phyloP scores from a whole-genome alignment of 2,113 vertebrate genomes.

The Cololabis saira region DNA sequence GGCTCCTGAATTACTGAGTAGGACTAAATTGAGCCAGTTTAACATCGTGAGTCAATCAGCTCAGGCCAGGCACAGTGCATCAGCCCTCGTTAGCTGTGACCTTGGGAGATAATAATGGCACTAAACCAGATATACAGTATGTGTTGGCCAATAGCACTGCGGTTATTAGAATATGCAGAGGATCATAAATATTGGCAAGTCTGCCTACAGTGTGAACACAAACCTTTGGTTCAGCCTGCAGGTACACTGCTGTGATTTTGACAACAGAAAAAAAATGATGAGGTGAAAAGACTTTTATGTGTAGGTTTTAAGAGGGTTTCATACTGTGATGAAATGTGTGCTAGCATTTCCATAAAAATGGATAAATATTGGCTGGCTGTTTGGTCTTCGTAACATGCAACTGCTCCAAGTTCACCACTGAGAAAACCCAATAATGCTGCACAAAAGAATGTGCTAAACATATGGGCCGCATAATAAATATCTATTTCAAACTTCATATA shows the following conservation, averaged over 20 bases:
- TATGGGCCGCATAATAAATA: slow-evolving; percentile 38
- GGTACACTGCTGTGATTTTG: slow-evolving; percentile 26
- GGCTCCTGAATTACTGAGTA: slow-evolving; percentile 73
- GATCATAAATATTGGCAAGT: slow-evolving; percentile 66
- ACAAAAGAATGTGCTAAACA: slow-evolving; percentile 18
- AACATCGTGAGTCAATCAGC: slow-evolving; percentile 78
- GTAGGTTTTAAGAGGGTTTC: background rate
- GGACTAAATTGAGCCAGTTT: slow-evolving; percentile 63
- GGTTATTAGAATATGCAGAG: slow-evolving; percentile 80
- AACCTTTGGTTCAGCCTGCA: slow-evolving; percentile 35
- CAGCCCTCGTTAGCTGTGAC: slow-evolving; percentile 79
- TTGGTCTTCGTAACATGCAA: slow-evolving; percentile 15
- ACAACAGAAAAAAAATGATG: slow-evolving; percentile 32
- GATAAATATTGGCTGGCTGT: background rate
- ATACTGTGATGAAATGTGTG: background rate
- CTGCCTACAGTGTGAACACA: slow-evolving; percentile 48
- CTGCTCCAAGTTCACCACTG: slow-evolving; percentile 14
- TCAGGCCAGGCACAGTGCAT: slow-evolving; percentile 59
- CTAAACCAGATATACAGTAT: slow-evolving; percentile 70
- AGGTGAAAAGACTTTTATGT: background rate
- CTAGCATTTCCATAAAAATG: slow-evolving; percentile 29
- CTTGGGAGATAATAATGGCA: slow-evolving; percentile 81
- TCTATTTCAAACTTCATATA: slow-evolving; percentile 36
- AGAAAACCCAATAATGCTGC: slow-evolving; percentile 26
- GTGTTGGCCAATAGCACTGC: slow-evolving; percentile 69